Base-by-base conservation (phyloP, 2,113 vertebrate species). In the Micromys minutus region DNA sequence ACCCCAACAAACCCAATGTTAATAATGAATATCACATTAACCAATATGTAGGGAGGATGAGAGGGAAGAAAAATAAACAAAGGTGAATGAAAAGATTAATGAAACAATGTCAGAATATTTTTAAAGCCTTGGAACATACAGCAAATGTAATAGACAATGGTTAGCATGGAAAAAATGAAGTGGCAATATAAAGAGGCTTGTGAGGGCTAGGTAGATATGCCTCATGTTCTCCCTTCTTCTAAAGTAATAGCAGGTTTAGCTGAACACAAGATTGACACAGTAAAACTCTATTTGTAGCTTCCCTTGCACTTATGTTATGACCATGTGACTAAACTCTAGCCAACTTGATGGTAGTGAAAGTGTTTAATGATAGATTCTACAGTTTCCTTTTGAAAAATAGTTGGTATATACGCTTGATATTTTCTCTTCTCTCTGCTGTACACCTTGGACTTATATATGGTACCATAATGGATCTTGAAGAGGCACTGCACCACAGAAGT, bases 191-290 rank as follows among this genome's bases (percentile, higher is more conserved):
- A 55, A 77, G 7, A 95, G 10, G 86, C 55, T 80, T 63, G 50
- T 84, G 63, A 89, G 19, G 81, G 34, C 84, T 12, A 85, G 11
- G 11, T 90, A 22, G 17, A 8, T 74, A 45, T 65, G 87, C 24
- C 17, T 65, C 34, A n/a, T 92, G n/a, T 89, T 50, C 55, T 96
- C 21, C 59, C 24, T 61, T 86, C 5, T 42, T 80, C 1, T 24
- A 75, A 42, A 85, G 22, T 80, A 88, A 88, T 61, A 79, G 9
- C 91, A 96, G 22, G 7, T 36, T 92, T 84, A 90, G 21, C n/a
- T 90, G 29, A 39, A 3, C n/a, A 77, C 61, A 87, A 80, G 24
- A 52, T 21, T 93, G 36, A 21, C 22, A 95, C 15, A 88, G 39
- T 88, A 63, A 84, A 90, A 88, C 63, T 74, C 59, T 24, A 85